Percentiles rank a stretch among this genome's conserved stretches.
phyloP scores from a whole-genome alignment of 2,888 invertebrate genomes.

The Sclerodermus sp. region DNA sequence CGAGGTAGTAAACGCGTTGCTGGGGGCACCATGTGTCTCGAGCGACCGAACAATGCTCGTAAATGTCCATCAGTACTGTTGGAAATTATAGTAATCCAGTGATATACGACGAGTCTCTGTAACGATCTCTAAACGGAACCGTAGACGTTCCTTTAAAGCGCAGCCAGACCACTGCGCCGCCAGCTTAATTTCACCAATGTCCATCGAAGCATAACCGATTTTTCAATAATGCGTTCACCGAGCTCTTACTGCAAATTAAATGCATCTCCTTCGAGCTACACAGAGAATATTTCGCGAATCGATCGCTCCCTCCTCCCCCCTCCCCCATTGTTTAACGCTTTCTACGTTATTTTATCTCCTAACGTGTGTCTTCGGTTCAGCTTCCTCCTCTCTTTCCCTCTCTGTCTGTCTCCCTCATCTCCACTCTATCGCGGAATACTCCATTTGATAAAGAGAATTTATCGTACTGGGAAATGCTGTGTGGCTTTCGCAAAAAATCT shows the following conservation, averaged over 20 bases:
- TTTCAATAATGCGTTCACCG: slow-evolving; percentile 4
- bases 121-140: slow-evolving; percentile 28
- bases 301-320: too few species aligned
- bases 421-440: neutral
- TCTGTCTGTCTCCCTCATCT: neutral
- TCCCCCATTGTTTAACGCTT: too few species aligned
- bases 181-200: too few species aligned
- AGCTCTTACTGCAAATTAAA: too few species aligned
- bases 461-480: too few species aligned
- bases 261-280: too few species aligned
- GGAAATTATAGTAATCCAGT: slow-evolving; percentile 31
- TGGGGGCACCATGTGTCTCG: slow-evolving; percentile 17
- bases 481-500: too few species aligned
- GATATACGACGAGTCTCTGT: slow-evolving; percentile 26
- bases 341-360: neutral
- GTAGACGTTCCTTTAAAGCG: slow-evolving; percentile 13
- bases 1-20: slow-evolving; percentile 18
- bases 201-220: slow-evolving; percentile 4
- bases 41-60: slow-evolving; percentile 22
- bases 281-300: too few species aligned
- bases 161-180: slow-evolving; percentile 7
- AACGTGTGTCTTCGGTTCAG: neutral
- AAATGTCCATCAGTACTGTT: slow-evolving; percentile 25
- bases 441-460: too few species aligned
- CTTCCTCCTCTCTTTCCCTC: neutral